Evolutionary conservation across 2,113 vertebrate genomes (phyloP).

Genomic region (Dromaius novaehollandiae): DNA sequence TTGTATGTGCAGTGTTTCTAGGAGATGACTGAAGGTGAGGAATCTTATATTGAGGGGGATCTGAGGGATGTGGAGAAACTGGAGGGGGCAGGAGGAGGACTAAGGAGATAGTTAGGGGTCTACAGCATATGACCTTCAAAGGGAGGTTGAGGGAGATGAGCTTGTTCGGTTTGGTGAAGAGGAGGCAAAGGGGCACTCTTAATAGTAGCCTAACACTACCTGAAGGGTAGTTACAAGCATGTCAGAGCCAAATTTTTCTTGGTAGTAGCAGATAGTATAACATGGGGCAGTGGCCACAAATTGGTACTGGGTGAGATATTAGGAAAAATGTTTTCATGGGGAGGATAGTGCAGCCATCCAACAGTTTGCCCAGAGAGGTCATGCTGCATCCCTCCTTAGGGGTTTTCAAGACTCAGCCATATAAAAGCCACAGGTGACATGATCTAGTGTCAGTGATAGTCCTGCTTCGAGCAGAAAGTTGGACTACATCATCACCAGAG

Average conservation of each 20-base stretch:
- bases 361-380: not conserved
- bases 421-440: not conserved
- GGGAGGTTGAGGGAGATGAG: not conserved
- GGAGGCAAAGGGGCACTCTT: not conserved
- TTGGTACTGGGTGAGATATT: fast-evolving
- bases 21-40: not conserved
- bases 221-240: not conserved
- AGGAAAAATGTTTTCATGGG: not conserved
- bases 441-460: not conserved
- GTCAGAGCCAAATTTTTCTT: not conserved
- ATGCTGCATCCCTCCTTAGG: not conserved
- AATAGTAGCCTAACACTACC: not conserved
- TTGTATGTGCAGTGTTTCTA: not conserved
- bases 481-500: not conserved
- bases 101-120: not conserved
- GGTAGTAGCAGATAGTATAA: not conserved
- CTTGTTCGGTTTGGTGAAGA: not conserved
- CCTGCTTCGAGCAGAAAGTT: not conserved
- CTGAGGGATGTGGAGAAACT: not conserved
- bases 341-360: not conserved
- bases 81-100: not conserved
- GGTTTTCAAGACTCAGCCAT: too few relatives aligned
- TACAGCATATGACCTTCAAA: not conserved
- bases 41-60: not conserved
- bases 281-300: not conserved